These are phyloP conservation scores for Botia kubotai DNA, from an alignment of 2,797 vertebrate species.

Conservation along the genomic window DNA sequence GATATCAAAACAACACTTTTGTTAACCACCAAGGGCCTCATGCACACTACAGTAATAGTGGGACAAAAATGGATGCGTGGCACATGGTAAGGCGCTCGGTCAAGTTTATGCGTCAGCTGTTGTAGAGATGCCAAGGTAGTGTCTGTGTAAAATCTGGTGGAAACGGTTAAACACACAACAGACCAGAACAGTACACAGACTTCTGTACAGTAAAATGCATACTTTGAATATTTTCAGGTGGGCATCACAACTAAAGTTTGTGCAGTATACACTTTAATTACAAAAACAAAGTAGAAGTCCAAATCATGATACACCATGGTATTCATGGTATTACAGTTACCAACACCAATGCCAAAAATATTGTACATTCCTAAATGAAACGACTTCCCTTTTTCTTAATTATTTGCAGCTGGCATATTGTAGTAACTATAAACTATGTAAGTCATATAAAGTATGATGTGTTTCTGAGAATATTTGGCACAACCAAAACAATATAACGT, in stretches of 20 bases:
- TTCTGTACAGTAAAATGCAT: slow-evolving; percentile 70
- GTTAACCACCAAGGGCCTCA: slow-evolving; percentile 21
- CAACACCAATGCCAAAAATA: slow-evolving; percentile 26
- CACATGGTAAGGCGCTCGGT: background rate
- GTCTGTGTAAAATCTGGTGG: background rate
- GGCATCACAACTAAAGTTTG: slow-evolving; percentile 50
- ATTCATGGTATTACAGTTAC: slow-evolving; percentile 52
- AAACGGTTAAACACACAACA: background rate
- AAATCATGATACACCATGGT: slow-evolving; percentile 63
- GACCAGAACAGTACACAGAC: slow-evolving; percentile 22
- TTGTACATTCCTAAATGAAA: slow-evolving; percentile 60
- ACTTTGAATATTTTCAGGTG: slow-evolving; percentile 44
- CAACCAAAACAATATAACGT: slow-evolving; percentile 32
- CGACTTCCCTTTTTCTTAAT: slow-evolving; percentile 42
- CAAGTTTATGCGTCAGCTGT: background rate
- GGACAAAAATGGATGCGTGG: slow-evolving; percentile 29
- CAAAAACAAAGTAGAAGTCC: slow-evolving; percentile 59
- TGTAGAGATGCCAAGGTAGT: background rate
- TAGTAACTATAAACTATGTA: background rate
- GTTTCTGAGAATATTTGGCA: slow-evolving; percentile 54
- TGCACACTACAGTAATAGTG: slow-evolving; percentile 19
- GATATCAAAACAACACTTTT: slow-evolving; percentile 53
- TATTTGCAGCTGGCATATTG: slow-evolving; percentile 13
- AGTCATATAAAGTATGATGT: background rate
- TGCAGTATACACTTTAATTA: slow-evolving; percentile 65